Conservation (phyloP, 2,888 invertebrate species). For the Zele albiditarsus region DNA sequence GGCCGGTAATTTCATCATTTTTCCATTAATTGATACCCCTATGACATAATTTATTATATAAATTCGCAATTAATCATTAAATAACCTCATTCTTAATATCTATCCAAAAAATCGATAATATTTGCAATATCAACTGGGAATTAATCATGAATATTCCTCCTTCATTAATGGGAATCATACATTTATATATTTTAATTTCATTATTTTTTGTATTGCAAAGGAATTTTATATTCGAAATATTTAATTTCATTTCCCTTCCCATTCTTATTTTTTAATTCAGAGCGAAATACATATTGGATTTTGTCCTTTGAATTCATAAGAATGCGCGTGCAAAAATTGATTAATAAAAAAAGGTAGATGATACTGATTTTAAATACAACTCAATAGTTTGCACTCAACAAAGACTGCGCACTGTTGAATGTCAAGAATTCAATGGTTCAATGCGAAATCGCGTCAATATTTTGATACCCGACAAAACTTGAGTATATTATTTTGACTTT, state of each 20-base stretch:
- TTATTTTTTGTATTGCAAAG: slow-evolving; percentile 5
- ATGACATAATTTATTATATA: slow-evolving; percentile 58
- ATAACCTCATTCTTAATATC: slow-evolving; percentile 62
- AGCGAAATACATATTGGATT: not conserved
- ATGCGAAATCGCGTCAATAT: not conserved
- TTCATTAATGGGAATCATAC: slow-evolving; percentile 11
- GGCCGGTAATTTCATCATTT: slow-evolving; percentile 64
- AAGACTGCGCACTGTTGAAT: not conserved
- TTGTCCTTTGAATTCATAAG: not conserved
- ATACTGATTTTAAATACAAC: not conserved
- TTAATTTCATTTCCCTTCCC: too few relatives aligned
- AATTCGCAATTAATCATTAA: slow-evolving; percentile 64
- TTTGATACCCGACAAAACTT: slow-evolving; percentile 5
- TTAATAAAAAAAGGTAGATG: not conserved
- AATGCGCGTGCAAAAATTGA: not conserved
- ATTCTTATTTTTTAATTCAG: not conserved
- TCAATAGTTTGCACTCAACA: not conserved
- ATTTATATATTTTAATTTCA: slow-evolving; percentile 4
- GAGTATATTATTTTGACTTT: slow-evolving; percentile 22
- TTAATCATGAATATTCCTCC: slow-evolving; percentile 52
- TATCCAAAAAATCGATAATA: slow-evolving; percentile 16
- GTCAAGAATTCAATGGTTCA: not conserved
- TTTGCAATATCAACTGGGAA: slow-evolving; percentile 45
- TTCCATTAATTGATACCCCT: slow-evolving; percentile 56
- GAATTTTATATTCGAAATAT: not conserved